Evolutionary conservation across 2,113 vertebrate species (phyloP), one percentile per base, ranked within the genome.

Genomic region (Mustela lutreola): DNA sequence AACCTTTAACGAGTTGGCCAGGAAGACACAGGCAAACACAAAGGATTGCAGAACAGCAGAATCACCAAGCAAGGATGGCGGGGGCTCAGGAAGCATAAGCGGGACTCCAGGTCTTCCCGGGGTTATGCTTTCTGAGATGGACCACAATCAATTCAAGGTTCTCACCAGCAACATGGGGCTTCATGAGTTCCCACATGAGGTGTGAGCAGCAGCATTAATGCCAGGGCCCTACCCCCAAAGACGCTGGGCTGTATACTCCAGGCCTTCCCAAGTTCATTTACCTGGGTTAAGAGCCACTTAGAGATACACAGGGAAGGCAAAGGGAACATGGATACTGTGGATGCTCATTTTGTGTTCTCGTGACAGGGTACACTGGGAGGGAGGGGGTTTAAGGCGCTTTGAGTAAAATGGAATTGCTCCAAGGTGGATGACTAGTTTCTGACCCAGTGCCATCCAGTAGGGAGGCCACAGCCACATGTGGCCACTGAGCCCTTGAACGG

Each of bases 11-110:
- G 7, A 48, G 11, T 45, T 24, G 2, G 33, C 26, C 88, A 53
- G 45, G 45, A 53, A 36, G 60, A 48, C 31, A 48, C 18, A 65
- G 62, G 22, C n/a, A 33, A n/a, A 33, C 11, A 33, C 60, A 48
- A 45, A 63, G 92, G 82, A 33, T 7, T 2, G 5, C 9, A 11
- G 24, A 12, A 26, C 82, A 42, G n/a, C 28, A 33, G 45, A 33
- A 24, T 5, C 0, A 33, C n/a, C 4, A 7, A n/a, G 71, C 42
- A 63, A 31, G 19, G 36, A 31, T 0, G 0, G 31, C 0, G 3
- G 28, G 18, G 11, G 18, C 6, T 10, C 0, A 1, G 18, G 36
- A 18, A 24, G 36, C 70, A 45, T 70, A 65, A 14, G 8, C 5
- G 45, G 42, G 45, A 18, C 58, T 28, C 33, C 10, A 1, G 58